Base-by-base conservation (phyloP, 2,113 vertebrate genomes). In the Meriones unguiculatus region DNA sequence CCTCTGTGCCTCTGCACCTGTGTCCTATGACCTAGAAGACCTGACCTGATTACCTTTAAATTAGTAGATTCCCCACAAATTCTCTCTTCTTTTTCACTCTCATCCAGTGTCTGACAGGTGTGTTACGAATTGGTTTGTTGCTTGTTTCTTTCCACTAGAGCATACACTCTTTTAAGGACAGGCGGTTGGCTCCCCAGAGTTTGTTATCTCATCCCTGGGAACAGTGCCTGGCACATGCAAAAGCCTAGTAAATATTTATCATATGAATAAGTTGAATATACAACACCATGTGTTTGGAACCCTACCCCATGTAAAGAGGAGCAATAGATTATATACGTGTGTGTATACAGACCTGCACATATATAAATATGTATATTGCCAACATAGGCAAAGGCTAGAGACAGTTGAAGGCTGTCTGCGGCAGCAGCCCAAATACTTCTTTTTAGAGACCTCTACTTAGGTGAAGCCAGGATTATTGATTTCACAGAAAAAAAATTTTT, bases 191-290 rank as follows among this genome's bases (percentile, higher is more conserved):
- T 88, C 57, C 82, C 62, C 87, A 13, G 10, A 65, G 22, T 54
- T 73, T 82, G 50, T 30, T 35, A 18, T 93, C 41, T 84, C 32
- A 78, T 84, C 24, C 35, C 69, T 85, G 62, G 87, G 15, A 93
- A 84, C 62, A 65, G 87, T 88, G 50, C 77, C 77, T 5, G 1
- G 30, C 50, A 80, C 87, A 59, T 77, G 72, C 57, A 91, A 93
- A 38, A 73, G 52, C 38, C 4, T 94, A 73, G 35, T 72, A 94
- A 94, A 62, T 93, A 88, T 59, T 89, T 91, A 70, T n/a, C 77
- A 38, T 35, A 84, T 91, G 18, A 91, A 72, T 84, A 73, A 81
- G 20, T n/a, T 59, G 2, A 65, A 57, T 41, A 70, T 65, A 7
- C 65, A 94, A 18, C 18, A 70, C 52, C 64, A 72, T 3, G 32